A percentile compares a stretch with the other conserved stretches of the same genome.
Conservation (phyloP, 2,797 vertebrate genomes). For the Balearica regulorum region DNA sequence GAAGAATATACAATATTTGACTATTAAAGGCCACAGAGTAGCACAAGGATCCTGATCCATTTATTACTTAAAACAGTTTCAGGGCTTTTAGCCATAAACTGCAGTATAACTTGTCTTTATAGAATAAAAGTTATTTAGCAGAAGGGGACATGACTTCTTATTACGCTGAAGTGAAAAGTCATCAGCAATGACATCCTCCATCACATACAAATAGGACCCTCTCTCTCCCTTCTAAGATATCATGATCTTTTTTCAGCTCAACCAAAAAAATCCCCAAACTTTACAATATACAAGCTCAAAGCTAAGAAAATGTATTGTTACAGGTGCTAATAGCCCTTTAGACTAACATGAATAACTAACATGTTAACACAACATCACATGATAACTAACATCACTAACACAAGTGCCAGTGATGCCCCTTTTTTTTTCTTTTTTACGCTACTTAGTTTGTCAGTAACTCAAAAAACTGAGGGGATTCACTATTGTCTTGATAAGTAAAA, state of each 20-base stretch:
- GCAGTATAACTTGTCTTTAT: neutral
- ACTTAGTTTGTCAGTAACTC: neutral
- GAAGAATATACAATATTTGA: neutral
- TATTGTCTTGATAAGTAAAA: neutral
- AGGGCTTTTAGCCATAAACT: neutral
- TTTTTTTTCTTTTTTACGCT: neutral
- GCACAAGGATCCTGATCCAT: neutral
- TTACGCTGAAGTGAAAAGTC: neutral
- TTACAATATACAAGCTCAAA: neutral
- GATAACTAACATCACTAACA: too few relatives aligned
- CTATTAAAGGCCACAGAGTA: neutral
- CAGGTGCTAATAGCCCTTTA: neutral
- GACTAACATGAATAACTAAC: neutral
- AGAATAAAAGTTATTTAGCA: neutral
- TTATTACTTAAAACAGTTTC: neutral
- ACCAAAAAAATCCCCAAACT: neutral
- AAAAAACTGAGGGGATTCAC: neutral
- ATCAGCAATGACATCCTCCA: neutral
- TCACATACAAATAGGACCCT: neutral
- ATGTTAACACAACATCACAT: too few relatives aligned
- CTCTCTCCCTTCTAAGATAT: neutral
- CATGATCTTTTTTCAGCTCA: neutral
- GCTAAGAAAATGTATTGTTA: neutral
- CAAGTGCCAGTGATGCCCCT: neutral
- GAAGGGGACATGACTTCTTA: neutral